phyloP scores from a whole-genome alignment of 2,797 vertebrate genomes.

The Cossypha dichroa region DNA sequence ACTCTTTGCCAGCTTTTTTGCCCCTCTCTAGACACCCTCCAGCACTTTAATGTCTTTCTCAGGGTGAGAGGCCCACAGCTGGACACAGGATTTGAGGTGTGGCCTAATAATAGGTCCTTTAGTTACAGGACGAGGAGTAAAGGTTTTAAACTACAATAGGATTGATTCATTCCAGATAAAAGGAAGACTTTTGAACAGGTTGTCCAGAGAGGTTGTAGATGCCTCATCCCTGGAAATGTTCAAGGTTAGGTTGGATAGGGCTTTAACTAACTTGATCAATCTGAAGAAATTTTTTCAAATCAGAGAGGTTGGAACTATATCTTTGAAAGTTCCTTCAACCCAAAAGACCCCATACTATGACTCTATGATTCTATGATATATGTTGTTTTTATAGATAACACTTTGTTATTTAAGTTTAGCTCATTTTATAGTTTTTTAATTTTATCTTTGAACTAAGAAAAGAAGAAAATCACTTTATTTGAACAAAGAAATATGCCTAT shows the following conservation, averaged over 20 bases:
- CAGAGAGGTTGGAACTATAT: neutral
- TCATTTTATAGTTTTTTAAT: neutral
- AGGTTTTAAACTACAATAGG: neutral
- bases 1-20: neutral
- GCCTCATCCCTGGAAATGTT: neutral
- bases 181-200: neutral
- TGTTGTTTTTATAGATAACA: neutral
- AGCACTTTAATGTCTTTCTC: neutral
- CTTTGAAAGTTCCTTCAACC: neutral
- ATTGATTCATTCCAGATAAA: neutral
- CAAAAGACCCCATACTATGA: neutral
- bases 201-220: neutral
- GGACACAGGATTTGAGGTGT: neutral
- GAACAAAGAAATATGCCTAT: neutral
- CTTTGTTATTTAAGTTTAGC: neutral
- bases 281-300: neutral
- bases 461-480: neutral
- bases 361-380: neutral
- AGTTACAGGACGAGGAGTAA: neutral
- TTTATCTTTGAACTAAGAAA: neutral
- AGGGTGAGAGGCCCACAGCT: neutral
- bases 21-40: neutral
- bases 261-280: neutral
- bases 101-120: neutral
- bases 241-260: neutral